Percentiles rank a stretch among this genome's conserved stretches.
phyloP scores from a whole-genome alignment of 2,797 vertebrate genomes.

The Odontamblyopus rebecca region DNA sequence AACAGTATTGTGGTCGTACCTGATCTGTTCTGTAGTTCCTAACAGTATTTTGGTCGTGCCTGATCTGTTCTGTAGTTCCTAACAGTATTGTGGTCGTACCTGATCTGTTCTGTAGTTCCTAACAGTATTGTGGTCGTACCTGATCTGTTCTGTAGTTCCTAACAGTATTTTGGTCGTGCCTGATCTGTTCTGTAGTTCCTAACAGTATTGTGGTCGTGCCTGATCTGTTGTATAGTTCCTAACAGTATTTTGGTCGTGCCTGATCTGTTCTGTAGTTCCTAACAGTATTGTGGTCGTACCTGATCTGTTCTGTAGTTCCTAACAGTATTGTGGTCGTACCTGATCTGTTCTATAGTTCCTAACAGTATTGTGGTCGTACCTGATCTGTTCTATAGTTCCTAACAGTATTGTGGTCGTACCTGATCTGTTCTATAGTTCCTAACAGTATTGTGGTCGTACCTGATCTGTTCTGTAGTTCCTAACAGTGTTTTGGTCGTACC shows the following conservation, averaged over 20 bases:
- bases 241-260: constrained; percentile 58
- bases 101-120: constrained; percentile 31
- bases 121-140: constrained; percentile 58
- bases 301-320: constrained; percentile 31
- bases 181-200: constrained; percentile 31
- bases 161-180: constrained; percentile 58
- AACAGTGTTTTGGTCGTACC: constrained; percentile 58
- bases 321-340: constrained; percentile 58
- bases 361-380: constrained; percentile 58
- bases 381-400: constrained; percentile 32
- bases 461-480: constrained; percentile 31
- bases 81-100: constrained; percentile 58
- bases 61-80: constrained; percentile 31
- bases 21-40: constrained; percentile 31
- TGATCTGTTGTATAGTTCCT: constrained; percentile 31
- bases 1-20: constrained; percentile 58
- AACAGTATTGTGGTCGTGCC: constrained; percentile 58
- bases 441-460: constrained; percentile 58
- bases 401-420: constrained; percentile 58
- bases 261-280: constrained; percentile 31
- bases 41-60: constrained; percentile 58
- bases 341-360: constrained; percentile 32
- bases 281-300: constrained; percentile 58
- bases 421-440: constrained; percentile 31
- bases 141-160: constrained; percentile 31